Conservation (phyloP, 2,888 invertebrate genomes). For the Caenorhabditis angaria region DNA sequence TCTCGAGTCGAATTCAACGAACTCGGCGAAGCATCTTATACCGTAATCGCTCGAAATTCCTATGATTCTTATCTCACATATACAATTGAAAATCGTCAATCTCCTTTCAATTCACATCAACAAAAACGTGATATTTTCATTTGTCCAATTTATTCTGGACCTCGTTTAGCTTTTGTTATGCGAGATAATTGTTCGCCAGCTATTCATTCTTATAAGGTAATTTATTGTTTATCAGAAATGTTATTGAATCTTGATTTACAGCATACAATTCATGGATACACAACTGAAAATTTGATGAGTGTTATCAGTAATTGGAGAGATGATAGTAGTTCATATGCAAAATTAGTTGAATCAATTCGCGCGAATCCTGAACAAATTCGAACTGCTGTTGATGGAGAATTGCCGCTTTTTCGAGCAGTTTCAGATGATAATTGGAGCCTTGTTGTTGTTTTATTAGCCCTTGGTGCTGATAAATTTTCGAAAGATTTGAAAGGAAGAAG, state of each 20-base stretch:
- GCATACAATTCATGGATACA: slow-evolving; percentile 38
- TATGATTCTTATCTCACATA: background rate
- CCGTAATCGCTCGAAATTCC: slow-evolving; percentile 4
- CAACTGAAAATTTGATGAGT: slow-evolving; percentile 25
- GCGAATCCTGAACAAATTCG: slow-evolving; percentile 37
- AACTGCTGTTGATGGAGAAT: slow-evolving; percentile 23
- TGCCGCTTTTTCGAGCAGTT: slow-evolving; percentile 45
- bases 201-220: slow-evolving; percentile 23
- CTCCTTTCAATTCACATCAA: background rate
- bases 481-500: slow-evolving; percentile 26
- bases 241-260: background rate
- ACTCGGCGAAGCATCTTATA: slow-evolving; percentile 16
- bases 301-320: slow-evolving; percentile 33
- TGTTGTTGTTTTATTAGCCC: slow-evolving; percentile 32
- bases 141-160: slow-evolving; percentile 35
- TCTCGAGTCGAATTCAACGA: background rate
- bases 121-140: slow-evolving; percentile 18
- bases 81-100: slow-evolving; percentile 13
- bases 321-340: slow-evolving; percentile 23
- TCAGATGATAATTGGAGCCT: slow-evolving; percentile 43
- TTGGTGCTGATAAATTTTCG: slow-evolving; percentile 35
- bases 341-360: slow-evolving; percentile 35
- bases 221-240: slow-evolving; percentile 14
- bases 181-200: slow-evolving; percentile 13
- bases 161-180: slow-evolving; percentile 20